Evolutionary conservation across 2,888 invertebrate genomes (phyloP).

Genomic region (Acleris holmiana): DNA sequence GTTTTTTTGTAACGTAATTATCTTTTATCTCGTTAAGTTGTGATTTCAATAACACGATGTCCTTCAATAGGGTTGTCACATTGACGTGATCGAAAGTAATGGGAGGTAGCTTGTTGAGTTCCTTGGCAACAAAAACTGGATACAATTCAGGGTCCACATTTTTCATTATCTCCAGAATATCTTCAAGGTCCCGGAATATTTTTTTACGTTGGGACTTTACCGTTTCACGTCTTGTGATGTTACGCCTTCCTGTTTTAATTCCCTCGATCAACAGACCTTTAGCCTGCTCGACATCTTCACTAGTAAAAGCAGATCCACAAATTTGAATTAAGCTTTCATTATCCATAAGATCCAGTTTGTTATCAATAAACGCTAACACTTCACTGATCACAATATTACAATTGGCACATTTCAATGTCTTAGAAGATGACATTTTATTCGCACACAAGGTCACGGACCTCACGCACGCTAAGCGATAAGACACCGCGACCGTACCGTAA

Average conservation of each 20-base stretch:
- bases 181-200: background rate
- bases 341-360: no score
- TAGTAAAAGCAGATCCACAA: background rate
- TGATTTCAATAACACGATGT: background rate
- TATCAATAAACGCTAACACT: no score
- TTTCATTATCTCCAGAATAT: background rate
- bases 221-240: background rate
- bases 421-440: no score
- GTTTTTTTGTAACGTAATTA: background rate
- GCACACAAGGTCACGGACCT: no score
- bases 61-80: background rate
- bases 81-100: no score
- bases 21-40: background rate
- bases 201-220: background rate
- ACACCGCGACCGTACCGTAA: no score
- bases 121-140: no score
- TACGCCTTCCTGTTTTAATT: background rate
- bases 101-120: no score
- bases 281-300: background rate
- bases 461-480: no score
- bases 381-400: no score
- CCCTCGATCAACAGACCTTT: background rate
- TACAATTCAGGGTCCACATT: background rate
- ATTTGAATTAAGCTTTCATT: no score
- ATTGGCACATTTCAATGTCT: no score